phyloP scores from a whole-genome alignment of 1,140 invertebrate genomes.

The Atopsyche davidsoni region DNA sequence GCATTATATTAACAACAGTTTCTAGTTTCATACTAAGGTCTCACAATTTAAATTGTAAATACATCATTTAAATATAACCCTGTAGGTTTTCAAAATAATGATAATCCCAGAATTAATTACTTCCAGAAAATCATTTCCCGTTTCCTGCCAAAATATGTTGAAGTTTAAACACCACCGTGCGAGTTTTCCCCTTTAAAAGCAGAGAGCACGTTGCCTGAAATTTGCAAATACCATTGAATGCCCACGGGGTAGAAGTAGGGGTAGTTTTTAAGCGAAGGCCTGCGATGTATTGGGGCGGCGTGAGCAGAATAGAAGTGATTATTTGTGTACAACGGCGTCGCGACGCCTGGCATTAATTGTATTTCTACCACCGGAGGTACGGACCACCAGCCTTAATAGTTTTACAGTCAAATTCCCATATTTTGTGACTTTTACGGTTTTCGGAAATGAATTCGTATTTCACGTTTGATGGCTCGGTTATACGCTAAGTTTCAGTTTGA shows the following conservation, averaged over 20 bases:
- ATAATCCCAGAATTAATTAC: neutral
- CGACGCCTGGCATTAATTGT: neutral
- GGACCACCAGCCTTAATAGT: no score
- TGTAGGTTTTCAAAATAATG: neutral
- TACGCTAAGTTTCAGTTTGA: no score
- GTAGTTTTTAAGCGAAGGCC: neutral
- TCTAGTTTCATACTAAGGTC: neutral
- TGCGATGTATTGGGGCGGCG: neutral
- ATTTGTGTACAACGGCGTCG: neutral
- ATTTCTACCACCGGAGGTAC: neutral
- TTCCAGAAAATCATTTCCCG: neutral
- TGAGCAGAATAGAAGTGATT: constrained; percentile 1
- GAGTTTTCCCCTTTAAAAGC: no score
- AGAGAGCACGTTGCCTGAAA: no score
- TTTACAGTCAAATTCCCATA: no score
- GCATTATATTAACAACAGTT: neutral
- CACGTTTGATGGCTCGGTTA: no score
- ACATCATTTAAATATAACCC: neutral
- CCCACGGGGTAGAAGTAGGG: neutral
- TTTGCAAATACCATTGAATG: no score
- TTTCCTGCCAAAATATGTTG: no score
- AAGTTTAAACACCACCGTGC: no score
- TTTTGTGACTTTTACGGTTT: no score
- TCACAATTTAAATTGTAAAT: neutral
- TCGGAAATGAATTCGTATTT: no score